Conservation (phyloP, 2,113 vertebrate genomes). For the Nyctibius bracteatus region DNA sequence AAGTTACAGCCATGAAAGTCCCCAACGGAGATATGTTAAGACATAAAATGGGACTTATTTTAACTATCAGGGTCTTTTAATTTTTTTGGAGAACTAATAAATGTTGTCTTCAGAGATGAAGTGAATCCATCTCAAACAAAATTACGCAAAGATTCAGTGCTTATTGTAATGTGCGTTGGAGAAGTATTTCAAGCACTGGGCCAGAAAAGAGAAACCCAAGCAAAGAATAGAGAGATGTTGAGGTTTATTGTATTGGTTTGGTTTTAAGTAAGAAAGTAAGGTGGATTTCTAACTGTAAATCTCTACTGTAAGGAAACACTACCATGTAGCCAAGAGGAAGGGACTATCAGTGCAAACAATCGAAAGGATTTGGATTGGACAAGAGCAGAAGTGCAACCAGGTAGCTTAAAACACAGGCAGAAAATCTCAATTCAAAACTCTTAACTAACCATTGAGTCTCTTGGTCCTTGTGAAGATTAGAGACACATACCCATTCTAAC, state of each 20-base stretch:
- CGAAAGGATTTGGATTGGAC: not conserved
- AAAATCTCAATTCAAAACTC: not conserved
- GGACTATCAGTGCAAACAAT: not conserved
- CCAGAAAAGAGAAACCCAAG: not conserved
- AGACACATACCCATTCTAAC: not conserved
- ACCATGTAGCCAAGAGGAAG: not conserved
- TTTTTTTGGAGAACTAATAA: constrained; percentile 27
- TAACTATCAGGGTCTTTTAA: constrained; percentile 4
- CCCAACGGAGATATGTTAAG: not conserved
- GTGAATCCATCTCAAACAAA: not conserved
- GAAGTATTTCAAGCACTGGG: not conserved
- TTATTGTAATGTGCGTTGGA: accelerated
- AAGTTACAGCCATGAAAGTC: constrained; percentile 24
- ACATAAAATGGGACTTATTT: not conserved
- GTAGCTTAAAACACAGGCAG: not conserved
- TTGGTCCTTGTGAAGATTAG: not conserved
- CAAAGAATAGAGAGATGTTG: not conserved
- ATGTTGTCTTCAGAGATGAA: not conserved
- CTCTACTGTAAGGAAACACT: not conserved
- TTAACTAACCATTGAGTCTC: not conserved
- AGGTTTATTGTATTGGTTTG: not conserved
- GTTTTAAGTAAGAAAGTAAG: not conserved
- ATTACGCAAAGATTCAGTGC: not conserved
- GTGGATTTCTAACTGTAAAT: not conserved
- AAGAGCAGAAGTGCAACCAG: not conserved